Base-by-base conservation (phyloP, 2,113 vertebrate genomes). In the Alligator sinensis region DNA sequence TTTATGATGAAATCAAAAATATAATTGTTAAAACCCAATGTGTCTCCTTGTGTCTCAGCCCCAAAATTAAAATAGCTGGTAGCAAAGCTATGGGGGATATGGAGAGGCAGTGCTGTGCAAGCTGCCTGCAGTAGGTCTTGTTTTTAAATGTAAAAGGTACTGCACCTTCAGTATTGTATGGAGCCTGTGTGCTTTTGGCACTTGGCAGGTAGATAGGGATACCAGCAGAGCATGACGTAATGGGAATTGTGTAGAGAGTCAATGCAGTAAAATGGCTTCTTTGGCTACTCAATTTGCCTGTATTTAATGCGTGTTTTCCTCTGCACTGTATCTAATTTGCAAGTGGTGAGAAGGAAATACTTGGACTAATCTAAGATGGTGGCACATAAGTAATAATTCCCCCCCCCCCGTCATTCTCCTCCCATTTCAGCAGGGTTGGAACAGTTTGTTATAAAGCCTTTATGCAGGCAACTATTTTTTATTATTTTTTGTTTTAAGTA, bases 1-100 rank as follows among this genome's bases (percentile, higher is more conserved):
- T 89, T 90, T 80, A 79, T 76, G 94, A 86, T 54, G 82, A 89
- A 91, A 84, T 12, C 22, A 86, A 19, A 74, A 96, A 95, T 85
- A 64, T 88, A 84, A 90, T 92, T 78, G 81, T 68, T 84, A 89
- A 82, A 84, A 83, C 81, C 89, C 27, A 0, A 79, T 28, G 18
- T 74, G 88, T 85, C 88, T 76, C 92, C 94, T 93, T 87, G 89
- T 79, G 75, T 34, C 86, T 94, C 11, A 1, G 76, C 64, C n/a
- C 87, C 47, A 82, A 96, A 94, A 92, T 82, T 34, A 62, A 66
- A 94, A 90, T 68, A 59, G 28, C 87, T 91, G 15, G 11, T 6
- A 11, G 93, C 94, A 85, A 88, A 72, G 87, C 95, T 83, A 88
- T 3, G 21, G 92, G 91, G 90, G 27, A 17, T 2, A 6, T 6